These are phyloP conservation scores for Trichonephila clavata DNA, from an alignment of 1,140 invertebrate genomes.

Conservation along the genomic window DNA sequence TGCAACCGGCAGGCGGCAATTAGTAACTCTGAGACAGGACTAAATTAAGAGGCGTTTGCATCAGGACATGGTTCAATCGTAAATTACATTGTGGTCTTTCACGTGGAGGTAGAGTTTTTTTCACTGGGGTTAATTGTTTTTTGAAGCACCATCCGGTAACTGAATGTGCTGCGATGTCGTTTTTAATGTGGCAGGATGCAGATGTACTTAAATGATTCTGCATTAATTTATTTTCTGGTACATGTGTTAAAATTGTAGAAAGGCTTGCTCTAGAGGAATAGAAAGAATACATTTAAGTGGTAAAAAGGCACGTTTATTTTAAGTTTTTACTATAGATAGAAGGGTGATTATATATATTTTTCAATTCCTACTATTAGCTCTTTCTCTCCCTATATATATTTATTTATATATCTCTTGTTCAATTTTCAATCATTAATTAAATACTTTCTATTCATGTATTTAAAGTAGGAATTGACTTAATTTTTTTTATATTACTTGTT, in stretches of 20 bases:
- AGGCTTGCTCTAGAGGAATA: no score
- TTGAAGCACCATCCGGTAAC: not conserved
- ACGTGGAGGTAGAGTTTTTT: not conserved
- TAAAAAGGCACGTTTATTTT: not conserved
- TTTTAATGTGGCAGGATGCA: not conserved
- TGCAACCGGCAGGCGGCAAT: not conserved
- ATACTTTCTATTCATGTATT: no score
- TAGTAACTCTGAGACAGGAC: not conserved
- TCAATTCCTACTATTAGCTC: no score
- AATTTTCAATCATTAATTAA: no score
- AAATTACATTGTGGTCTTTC: slow-evolving; percentile 3
- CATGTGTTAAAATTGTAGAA: no score
- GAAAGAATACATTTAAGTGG: no score
- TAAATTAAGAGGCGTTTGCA: slow-evolving; percentile 7
- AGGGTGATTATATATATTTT: not conserved
- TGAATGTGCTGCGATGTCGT: not conserved
- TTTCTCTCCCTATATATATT: no score
- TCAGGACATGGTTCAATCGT: not conserved
- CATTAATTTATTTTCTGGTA: no score
- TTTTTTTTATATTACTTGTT: no score
- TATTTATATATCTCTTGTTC: no score
- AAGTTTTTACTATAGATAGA: not conserved
- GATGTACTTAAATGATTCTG: no score
- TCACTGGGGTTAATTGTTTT: not conserved
- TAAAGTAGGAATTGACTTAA: no score